Base-by-base conservation (phyloP, 1,140 invertebrate species). In the Chrysoperla carnea region DNA sequence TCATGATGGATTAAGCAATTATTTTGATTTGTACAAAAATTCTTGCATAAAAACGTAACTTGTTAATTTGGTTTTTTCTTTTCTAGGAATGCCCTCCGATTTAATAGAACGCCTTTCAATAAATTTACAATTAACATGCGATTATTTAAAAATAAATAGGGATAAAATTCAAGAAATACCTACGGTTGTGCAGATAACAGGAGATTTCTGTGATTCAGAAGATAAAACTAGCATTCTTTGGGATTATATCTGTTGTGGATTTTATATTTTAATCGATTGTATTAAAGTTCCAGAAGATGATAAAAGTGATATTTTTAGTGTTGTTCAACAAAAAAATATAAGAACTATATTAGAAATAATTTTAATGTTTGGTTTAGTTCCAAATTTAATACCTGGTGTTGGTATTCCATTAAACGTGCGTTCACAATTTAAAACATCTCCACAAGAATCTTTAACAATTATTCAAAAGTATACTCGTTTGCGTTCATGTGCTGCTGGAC, bases 301-400 rank as follows among this genome's bases (percentile, higher is more conserved):
- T 46, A 47, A 63, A n/a, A 60, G 62, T 39, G 55, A 65, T 37
- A 48, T 67, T 9, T 57, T 77, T 29, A 78, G 69, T 56, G 65
- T 76, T 2, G 69, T 67, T 49, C 63, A 75, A 54, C 67, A 68
- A 42, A 68, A 65, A 56, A 52, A 57, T 29, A 45, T 76, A 9
- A 64, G 70, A 56, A 56, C 55, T 15, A 58, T 60, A 45, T 62
- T 78, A 33, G 70, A 81, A 58, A 60, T 80, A 45, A 53, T 76
- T 41, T 59, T 71, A 7, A 69, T 66, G 23, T 57, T 83, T 37
- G 81, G 80, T 45, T 66, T 84, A 33, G 59, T 70, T 39, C 69
- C 71, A 35, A 72, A 72, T 52, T 53, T 84, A n/a, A 55, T 77
- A 44, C 68, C 72, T 35, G 75, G 76, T 4, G 54, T 85, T 40